phyloP scores from a whole-genome alignment of 2,797 vertebrate species.

The Prunella strophiata region DNA sequence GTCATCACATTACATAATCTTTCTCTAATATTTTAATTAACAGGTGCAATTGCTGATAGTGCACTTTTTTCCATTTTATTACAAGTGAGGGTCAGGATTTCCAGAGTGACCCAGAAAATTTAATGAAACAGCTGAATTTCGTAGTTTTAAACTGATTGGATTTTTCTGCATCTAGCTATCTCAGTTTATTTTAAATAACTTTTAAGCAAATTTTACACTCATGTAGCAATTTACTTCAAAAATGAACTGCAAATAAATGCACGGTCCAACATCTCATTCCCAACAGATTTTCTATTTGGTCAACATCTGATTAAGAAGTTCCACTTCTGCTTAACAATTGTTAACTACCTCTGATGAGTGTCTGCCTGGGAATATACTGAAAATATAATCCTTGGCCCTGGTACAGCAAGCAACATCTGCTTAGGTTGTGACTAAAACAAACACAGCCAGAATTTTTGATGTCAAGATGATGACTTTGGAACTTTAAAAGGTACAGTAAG shows the following conservation, averaged over 20 bases:
- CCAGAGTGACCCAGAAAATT: not conserved
- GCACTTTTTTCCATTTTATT: not conserved
- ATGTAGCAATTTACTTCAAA: not conserved
- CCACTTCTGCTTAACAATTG: not conserved
- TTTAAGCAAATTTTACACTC: not conserved
- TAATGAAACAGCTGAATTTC: not conserved
- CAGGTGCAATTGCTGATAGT: not conserved
- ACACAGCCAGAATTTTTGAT: not conserved
- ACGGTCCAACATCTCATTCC: not conserved
- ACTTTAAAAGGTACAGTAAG: not conserved
- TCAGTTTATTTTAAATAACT: not conserved
- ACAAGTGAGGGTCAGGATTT: not conserved
- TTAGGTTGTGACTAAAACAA: not conserved
- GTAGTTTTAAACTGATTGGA: not conserved
- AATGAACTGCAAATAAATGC: not conserved
- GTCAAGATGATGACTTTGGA: not conserved
- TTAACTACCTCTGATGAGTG: not conserved
- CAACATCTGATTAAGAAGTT: not conserved
- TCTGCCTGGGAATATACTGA: not conserved
- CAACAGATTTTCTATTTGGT: not conserved
- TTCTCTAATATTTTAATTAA: conserved; percentile 7
- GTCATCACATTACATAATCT: not conserved
- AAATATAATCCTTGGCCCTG: not conserved
- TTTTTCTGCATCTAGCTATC: not conserved
- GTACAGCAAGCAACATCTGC: not conserved